Evolutionary conservation across 2,113 vertebrate genomes (phyloP).

Genomic region (Melierax canorus): DNA sequence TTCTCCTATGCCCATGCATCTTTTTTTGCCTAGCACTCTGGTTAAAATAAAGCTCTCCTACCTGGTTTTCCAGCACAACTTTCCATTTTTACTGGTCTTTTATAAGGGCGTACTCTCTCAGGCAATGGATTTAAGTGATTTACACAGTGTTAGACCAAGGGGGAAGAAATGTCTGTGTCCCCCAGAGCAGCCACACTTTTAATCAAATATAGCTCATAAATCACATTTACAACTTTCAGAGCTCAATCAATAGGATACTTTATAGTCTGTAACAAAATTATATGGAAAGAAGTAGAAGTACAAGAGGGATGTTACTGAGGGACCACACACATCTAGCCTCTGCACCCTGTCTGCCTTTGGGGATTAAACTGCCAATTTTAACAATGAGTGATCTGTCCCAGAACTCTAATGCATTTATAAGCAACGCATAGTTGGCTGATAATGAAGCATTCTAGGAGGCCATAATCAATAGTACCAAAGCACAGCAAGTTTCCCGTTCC

Average conservation of each 20-base stretch:
- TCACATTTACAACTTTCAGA: constrained; percentile 66
- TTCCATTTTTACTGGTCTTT: constrained; percentile 19
- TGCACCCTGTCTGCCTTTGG: neutral
- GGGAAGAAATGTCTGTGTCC: constrained; percentile 48
- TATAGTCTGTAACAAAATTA: constrained; percentile 60
- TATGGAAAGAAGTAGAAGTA: constrained; percentile 40
- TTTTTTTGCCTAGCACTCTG: neutral
- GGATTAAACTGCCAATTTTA: constrained; percentile 60
- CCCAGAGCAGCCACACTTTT: constrained; percentile 48
- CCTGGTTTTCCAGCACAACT: neutral
- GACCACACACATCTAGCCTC: neutral
- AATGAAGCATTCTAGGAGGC: constrained; percentile 72
- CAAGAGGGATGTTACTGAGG: constrained; percentile 1
- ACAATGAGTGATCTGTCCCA: constrained; percentile 53
- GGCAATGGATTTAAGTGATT: constrained; percentile 47
- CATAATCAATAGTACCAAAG: constrained; percentile 72
- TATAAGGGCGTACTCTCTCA: neutral
- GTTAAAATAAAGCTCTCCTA: neutral
- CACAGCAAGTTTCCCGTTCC: constrained; percentile 67
- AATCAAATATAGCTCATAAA: constrained; percentile 69
- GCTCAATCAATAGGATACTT: constrained; percentile 70
- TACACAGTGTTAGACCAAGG: neutral
- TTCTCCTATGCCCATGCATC: neutral
- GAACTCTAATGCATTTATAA: constrained; percentile 60
- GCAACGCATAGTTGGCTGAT: constrained; percentile 39